Base-by-base conservation (phyloP, 2,797 vertebrate species). In the Molothrus aeneus region DNA sequence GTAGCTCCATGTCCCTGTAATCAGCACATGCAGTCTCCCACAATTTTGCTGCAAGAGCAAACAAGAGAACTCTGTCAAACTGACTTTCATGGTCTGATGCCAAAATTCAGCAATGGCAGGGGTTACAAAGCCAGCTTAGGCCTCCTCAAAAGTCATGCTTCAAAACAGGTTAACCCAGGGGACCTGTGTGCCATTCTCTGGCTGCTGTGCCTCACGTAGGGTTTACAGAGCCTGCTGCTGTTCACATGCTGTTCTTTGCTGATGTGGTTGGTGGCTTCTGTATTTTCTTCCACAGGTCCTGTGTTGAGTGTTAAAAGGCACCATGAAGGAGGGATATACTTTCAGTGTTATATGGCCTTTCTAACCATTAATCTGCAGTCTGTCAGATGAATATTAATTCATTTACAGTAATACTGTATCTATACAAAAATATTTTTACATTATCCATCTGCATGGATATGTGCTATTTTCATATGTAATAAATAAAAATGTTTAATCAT, bases 1-100 rank as follows among this genome's bases (percentile, higher is more conserved):
- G 48, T 0, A 0, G 22, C 20, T 63, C n/a, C 16, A 0, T 29
- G 6, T 45, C 31, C 10, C 16, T 79, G 11, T 68, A 38, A 19
- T 24, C 1, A 6, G 28, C 47, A 70, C 1, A 0, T n/a, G 9
- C 1, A 2, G 4, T 48, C 18, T 65, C 38, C 14, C 20, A n/a
- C 50, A 31, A 2, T 80, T 77, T 26, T 47, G 32, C 75, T 79
- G 17, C 31, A 34, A 31, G 22, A 77, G 32, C 29, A n/a, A 32
- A 60, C 5, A n/a, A 61, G 10, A 31, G 29, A 34, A 9, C 16
- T n/a, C 38, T 5, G 1, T 57, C 36, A 31, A 32, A 42, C 17
- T 69, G 40, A 28, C 32, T 69, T 79, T 6, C 4, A 4, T 60
- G 32, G 24, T 31, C 10, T 42, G 29, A 17, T 69, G 20, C 40